Percentiles rank a stretch among this genome's conserved stretches.
phyloP scores from a whole-genome alignment of 2,888 invertebrate genomes.

The Diaprepes abbreviatus region DNA sequence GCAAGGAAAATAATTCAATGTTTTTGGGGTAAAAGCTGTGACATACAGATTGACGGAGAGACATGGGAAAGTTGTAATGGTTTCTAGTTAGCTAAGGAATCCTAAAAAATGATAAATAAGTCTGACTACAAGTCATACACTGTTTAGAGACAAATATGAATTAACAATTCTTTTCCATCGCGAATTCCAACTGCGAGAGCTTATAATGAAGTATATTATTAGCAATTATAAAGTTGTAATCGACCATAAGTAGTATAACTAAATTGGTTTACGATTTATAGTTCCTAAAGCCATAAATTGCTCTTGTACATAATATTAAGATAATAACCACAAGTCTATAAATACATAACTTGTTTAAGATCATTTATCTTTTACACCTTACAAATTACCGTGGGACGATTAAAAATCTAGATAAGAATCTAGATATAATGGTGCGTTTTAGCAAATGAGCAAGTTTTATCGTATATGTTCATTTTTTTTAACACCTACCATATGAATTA shows the following conservation, averaged over 20 bases:
- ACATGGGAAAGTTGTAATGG: no score
- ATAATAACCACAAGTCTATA: constrained; percentile 1
- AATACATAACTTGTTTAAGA: constrained; percentile 6
- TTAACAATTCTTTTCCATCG: no score
- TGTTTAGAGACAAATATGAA: no score
- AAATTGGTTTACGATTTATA: neutral
- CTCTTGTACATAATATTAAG: neutral
- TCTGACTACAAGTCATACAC: no score
- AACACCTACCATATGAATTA: no score
- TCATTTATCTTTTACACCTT: constrained; percentile 14
- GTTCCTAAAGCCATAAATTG: constrained; percentile 10
- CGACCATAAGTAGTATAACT: neutral
- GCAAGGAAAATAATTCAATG: no score
- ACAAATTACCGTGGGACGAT: constrained; percentile 13
- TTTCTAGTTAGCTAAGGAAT: no score
- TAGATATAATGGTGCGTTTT: neutral
- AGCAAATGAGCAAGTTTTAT: neutral
- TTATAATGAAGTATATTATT: neutral
- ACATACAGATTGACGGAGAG: no score
- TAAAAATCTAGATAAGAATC: constrained; percentile 1
- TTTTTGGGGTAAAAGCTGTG: no score
- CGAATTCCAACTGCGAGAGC: no score
- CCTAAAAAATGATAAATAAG: no score
- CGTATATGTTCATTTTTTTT: no score
- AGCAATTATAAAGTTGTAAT: neutral